phyloP scores from a whole-genome alignment of 2,797 vertebrate species.

The Serranus cabrilla region DNA sequence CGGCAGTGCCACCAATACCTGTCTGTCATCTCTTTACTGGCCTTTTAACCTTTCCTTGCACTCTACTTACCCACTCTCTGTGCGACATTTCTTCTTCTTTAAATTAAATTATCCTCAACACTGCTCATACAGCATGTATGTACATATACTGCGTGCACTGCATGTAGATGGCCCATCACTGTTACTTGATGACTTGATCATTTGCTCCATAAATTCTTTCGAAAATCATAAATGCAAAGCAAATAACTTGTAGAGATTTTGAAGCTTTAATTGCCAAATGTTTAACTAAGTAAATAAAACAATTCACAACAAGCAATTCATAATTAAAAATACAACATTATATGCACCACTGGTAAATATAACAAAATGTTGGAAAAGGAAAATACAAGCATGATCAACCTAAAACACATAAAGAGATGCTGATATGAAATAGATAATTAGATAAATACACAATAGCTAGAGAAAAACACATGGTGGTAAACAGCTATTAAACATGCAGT shows the following conservation, averaged over 20 bases:
- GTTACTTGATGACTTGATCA: neutral
- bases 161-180: neutral
- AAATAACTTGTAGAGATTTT: neutral
- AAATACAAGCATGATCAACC: neutral
- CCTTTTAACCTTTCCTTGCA: constrained; percentile 5
- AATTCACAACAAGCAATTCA: no score
- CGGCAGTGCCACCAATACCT: neutral
- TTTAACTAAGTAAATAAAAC: neutral
- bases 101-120: no score
- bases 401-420: neutral
- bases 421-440: neutral
- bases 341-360: no score
- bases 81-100: neutral
- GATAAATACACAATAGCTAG: neutral
- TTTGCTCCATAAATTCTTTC: neutral
- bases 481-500: no score
- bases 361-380: neutral
- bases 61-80: neutral
- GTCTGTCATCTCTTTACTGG: constrained; percentile 6
- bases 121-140: no score
- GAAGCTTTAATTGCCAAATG: neutral
- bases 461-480: neutral
- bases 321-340: no score
- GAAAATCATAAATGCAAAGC: neutral
- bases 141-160: no score